These are phyloP conservation scores for Dynastes grantii DNA, from an alignment of 2,888 invertebrate species.

Conservation along the genomic window DNA sequence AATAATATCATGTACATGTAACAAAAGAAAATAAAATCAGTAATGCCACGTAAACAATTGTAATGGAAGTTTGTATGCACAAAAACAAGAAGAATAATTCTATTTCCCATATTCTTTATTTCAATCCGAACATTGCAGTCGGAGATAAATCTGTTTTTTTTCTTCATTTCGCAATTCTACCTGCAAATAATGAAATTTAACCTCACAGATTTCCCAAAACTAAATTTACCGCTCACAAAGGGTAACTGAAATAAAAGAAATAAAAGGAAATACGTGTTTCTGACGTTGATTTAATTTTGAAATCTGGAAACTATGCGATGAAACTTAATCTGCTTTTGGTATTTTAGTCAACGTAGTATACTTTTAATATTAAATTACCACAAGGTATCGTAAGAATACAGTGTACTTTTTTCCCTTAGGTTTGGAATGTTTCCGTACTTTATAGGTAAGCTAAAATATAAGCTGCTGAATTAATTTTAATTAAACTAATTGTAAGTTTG, in stretches of 20 bases:
- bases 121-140: neutral
- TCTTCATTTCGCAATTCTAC: constrained; percentile 8
- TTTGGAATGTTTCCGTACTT: too few species aligned
- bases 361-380: neutral
- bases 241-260: constrained; percentile 9
- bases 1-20: too few species aligned
- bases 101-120: neutral
- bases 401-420: too few species aligned
- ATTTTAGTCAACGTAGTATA: neutral
- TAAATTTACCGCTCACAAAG: constrained; percentile 31
- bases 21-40: too few species aligned
- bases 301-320: constrained; percentile 18
- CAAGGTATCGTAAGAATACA: too few species aligned
- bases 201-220: constrained; percentile 18
- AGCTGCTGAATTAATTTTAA: too few species aligned
- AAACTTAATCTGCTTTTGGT: constrained; percentile 4
- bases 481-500: too few species aligned
- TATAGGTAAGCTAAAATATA: too few species aligned
- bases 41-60: too few species aligned
- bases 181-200: constrained; percentile 35
- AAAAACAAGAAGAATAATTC: too few species aligned
- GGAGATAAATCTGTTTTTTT: constrained; percentile 11
- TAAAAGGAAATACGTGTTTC: constrained; percentile 32
- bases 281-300: constrained; percentile 23
- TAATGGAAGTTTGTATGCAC: too few species aligned